Evolutionary conservation across 2,113 vertebrate genomes (phyloP), one percentile per base, ranked within the genome.

Genomic region (Plectropomus leopardus): DNA sequence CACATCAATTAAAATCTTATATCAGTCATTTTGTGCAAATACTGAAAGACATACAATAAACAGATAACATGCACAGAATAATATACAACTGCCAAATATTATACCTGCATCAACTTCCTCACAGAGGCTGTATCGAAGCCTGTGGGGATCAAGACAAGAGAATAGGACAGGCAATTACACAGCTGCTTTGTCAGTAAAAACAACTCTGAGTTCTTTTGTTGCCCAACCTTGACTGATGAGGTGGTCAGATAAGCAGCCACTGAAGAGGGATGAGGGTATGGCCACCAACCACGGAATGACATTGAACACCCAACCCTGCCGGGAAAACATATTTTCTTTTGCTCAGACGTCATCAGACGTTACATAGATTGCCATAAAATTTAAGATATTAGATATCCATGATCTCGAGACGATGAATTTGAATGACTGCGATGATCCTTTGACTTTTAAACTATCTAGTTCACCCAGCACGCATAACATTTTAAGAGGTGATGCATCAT

Each of bases 91-190:
- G 34, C 34, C 2, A 58, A 44, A 68, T 15, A 26, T 19, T 85
- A 71, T 94, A 99, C 98, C 98, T 99, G 97, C 98, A 99, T 99
- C 70, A 97, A 82, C 66, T 99, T 99, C 76, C 98, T 96, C 65
- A 99, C 96, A 0, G 94, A 94, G 78, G 97, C 94, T 2, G 96
- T 96, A 87, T 96, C 96, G 69, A 96, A 98, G 45, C 98, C 98
- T 99, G 80, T 28, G 30, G 67, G 24, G 48, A 63, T 24, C 0
- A 63, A 66, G 11, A 89, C n/a, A 53, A 40, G 54, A 82, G 45
- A 58, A 55, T 21, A 75, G 34, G 7, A 86, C 9, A 64, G 4
- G 24, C 55, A 3, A 71, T 58, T 26, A n/a, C 6, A 30, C 0
- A 65, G 6, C 21, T n/a, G 17, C 16, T 65, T 72, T 59, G 36